Base-by-base conservation (phyloP, 2,113 vertebrate species). In the Lepisosteus oculatus region DNA sequence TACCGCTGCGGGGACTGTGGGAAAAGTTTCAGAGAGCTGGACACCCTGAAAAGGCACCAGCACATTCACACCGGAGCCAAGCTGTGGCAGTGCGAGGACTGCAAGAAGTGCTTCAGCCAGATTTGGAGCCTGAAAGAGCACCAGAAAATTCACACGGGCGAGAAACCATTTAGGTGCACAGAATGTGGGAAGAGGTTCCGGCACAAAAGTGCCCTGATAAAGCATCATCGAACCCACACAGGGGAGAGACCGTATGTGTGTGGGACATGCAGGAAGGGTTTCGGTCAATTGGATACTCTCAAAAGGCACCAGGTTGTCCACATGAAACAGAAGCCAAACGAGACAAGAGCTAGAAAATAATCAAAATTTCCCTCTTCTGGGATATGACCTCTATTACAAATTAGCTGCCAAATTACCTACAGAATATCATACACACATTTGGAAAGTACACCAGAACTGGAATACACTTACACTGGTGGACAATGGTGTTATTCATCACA, bases 161-260 rank as follows among this genome's bases (percentile, higher is more conserved):
- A 51, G 47, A 51, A 51, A 9, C 47, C 47, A 5, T 51, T 51
- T 9, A 51, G 9, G 9, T 51, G 47, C 9, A 9, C 5, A 5
- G 47, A 51, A 9, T 51, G 47, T 51, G 47, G 47, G 47, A 51
- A 51, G 9, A 51, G 5, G 47, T 51, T 51, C 47, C 47, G 47
- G 47, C 47, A 51, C 47, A 51, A 51, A n/a, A 6, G n/a, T 15
- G 12, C 4, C 57, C 57, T n/a, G n/a, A 59, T 4, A n/a, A 59
- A 59, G n/a, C 91, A 92, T 65, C 87, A 89, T 78, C 88, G 90
- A 71, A 90, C 90, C 81, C 91, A 85, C 56, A 86, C 84, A 12
- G 85, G 85, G 64, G 85, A 86, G 72, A 85, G 81, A 11, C 84
- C 84, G 29, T 84, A 81, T 56, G 73, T 72, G 6, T 86, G 85